Base-by-base conservation (phyloP, 2,888 invertebrate species). In the Tenthredo amoena region DNA sequence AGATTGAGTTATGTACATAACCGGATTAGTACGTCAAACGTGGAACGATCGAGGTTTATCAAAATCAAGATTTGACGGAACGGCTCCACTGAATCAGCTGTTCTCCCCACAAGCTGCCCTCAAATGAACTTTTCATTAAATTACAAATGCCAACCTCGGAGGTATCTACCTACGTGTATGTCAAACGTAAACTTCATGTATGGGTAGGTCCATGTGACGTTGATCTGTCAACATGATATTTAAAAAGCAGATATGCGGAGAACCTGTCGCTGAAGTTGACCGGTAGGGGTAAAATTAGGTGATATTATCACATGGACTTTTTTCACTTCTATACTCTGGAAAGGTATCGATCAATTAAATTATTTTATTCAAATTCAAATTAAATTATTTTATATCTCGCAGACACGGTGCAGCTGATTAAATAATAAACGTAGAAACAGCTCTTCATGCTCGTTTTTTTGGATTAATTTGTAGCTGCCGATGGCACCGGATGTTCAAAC, bases 401-500 rank as follows among this genome's bases (percentile, higher is more conserved):
- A 15, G 15, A 47, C 21, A 7, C n/a, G 21, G 21, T 58, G 58
- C 12, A 58, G 9, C 2, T n/a, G 58, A 58, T 58, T 58, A n/a
- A 21, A 68, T 15, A 18, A 18, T 7, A 58, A 68, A 68, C 26
- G 4, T 68, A 34, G 34, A 37, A 71, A 31, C 18, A 37, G 18
- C 37, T 40, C 40, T 40, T 40, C 1, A 72, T 21, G 10, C 47
- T 77, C 77, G 50, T 31, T 50, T 9, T 55, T 31, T 62, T 40
- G 1, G 1, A 31, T 55, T 15, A 26, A n/a, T 81, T 65, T 65
- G 2, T 31, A 83, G 83, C 43, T 83, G 26, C 43, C 83, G 18
- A 68, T 83, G 18, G 18, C 26, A 58, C 83, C 68, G 83, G 83
- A 83, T n/a, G 65, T 71, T 18, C 71, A 65, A 18, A 34, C 68